These are phyloP conservation scores for Dipodomys merriami DNA, from an alignment of 2,113 vertebrate genomes.

Conservation along the genomic window DNA sequence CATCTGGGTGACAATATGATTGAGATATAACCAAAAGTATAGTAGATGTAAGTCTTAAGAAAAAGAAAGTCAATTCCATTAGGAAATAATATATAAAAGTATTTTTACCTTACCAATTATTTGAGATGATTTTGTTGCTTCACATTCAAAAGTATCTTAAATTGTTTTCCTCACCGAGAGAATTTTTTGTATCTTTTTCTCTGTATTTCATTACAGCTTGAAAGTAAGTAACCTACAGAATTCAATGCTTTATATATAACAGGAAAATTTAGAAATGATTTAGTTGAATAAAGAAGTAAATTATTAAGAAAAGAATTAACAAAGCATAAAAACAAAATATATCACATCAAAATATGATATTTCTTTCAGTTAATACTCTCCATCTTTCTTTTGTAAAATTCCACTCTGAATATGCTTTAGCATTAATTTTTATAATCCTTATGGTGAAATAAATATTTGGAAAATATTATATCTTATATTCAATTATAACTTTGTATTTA, in stretches of 20 bases:
- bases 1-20: slow-evolving; percentile 20
- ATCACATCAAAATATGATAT: neutral
- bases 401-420: neutral
- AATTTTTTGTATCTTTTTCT: neutral
- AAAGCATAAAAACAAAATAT: neutral
- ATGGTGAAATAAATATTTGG: no score
- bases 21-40: slow-evolving; percentile 18
- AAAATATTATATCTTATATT: neutral
- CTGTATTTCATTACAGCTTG: slow-evolving; percentile 50
- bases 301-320: slow-evolving; percentile 62
- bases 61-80: neutral
- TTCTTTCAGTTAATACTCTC: slow-evolving; percentile 34
- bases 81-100: neutral
- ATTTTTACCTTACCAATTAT: neutral
- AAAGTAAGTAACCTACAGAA: slow-evolving; percentile 61
- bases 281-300: slow-evolving; percentile 50
- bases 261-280: neutral
- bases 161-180: neutral
- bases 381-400: neutral
- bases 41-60: neutral
- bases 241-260: slow-evolving; percentile 64
- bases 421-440: slow-evolving; percentile 40
- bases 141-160: neutral
- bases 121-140: slow-evolving; percentile 53
- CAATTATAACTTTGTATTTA: neutral